phyloP scores from a whole-genome alignment of 2,888 invertebrate species.

The Copidosoma aretas region DNA sequence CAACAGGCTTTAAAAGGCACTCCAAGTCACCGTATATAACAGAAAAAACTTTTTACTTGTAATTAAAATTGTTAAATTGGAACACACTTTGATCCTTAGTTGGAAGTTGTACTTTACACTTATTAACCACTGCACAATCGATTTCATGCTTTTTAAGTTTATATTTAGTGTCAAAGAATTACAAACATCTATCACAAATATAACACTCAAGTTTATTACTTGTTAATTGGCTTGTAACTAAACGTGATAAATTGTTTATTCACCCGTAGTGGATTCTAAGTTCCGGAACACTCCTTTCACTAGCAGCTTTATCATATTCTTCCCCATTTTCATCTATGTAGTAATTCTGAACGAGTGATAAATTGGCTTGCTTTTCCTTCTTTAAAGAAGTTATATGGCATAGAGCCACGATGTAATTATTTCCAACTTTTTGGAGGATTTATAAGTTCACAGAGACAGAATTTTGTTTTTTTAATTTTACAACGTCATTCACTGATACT shows the following conservation, averaged over 20 bases:
- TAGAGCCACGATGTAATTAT: not conserved
- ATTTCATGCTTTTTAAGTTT: too few species aligned
- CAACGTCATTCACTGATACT: constrained; percentile 39
- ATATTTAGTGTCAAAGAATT: too few species aligned
- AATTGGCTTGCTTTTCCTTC: constrained; percentile 2
- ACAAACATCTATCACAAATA: not conserved
- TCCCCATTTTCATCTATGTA: not conserved
- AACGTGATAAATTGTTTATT: constrained; percentile 49
- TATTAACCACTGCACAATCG: too few species aligned
- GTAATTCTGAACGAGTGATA: not conserved
- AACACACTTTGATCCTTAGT: too few species aligned
- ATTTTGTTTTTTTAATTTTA: constrained; percentile 43
- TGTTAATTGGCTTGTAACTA: not conserved
- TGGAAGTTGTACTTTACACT: too few species aligned
- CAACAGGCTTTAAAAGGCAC: too few species aligned
- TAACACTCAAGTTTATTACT: not conserved
- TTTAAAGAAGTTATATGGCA: not conserved
- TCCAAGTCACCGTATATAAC: too few species aligned
- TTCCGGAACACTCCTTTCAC: not conserved
- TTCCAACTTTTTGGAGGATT: not conserved
- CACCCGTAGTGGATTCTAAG: constrained; percentile 10
- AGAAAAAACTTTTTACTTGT: too few species aligned
- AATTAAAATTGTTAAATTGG: too few species aligned
- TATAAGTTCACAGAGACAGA: constrained; percentile 22
- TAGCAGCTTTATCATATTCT: too few species aligned